Conservation (phyloP, 2,113 vertebrate species). For the Proterorhinus semilunaris region DNA sequence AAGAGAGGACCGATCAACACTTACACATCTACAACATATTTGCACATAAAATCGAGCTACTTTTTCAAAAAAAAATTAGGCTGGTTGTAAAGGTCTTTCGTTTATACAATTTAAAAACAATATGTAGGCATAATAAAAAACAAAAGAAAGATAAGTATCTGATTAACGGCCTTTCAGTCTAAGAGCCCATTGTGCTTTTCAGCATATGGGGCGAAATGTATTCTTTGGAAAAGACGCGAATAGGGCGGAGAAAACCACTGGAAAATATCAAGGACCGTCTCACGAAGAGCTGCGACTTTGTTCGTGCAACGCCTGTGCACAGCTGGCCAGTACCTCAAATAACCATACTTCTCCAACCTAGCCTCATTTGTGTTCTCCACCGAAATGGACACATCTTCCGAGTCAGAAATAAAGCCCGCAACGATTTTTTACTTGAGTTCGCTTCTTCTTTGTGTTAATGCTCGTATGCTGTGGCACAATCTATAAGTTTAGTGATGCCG, state of each 20-base stretch:
- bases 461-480: no score
- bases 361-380: constrained; percentile 14
- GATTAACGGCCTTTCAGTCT: no score
- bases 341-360: no score
- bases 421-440: no score
- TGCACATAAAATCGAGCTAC: constrained; percentile 51
- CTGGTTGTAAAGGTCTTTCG: no score
- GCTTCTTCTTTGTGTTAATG: no score
- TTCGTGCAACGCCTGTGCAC: constrained; percentile 26
- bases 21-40: constrained; percentile 28
- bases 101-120: background rate
- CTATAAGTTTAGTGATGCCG: no score
- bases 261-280: constrained; percentile 37
- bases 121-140: background rate
- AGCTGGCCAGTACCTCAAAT: no score
- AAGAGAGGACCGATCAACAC: no score
- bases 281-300: constrained; percentile 12
- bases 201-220: background rate
- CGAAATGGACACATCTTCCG: constrained; percentile 36
- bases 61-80: constrained; percentile 39
- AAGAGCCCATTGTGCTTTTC: no score
- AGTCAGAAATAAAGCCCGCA: constrained; percentile 12
- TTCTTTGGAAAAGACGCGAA: background rate
- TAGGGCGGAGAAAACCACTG: constrained; percentile 59
- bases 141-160: no score